Conservation (phyloP, 2,113 vertebrate genomes). For the Xyliphius kryptos region DNA sequence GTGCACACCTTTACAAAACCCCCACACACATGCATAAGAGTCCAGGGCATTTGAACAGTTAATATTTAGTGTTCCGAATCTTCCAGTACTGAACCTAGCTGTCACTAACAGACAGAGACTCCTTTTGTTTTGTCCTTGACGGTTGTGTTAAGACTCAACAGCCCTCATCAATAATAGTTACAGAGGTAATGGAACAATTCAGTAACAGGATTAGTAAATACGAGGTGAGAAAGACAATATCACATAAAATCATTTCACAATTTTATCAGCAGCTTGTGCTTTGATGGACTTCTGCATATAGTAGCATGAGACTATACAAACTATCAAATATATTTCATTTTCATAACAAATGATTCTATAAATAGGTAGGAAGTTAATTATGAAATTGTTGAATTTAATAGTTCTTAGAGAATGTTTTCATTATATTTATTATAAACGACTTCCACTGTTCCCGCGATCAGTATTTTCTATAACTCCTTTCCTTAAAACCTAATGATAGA, state of each 20-base stretch:
- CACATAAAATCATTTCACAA: slow-evolving; percentile 83
- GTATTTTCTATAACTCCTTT: too few relatives aligned
- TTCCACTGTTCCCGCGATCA: too few relatives aligned
- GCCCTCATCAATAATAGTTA: slow-evolving; percentile 85
- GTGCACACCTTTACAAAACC: slow-evolving; percentile 23
- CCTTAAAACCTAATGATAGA: too few relatives aligned
- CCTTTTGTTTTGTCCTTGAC: slow-evolving; percentile 73
- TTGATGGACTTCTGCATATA: too few relatives aligned
- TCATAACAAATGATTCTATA: slow-evolving; percentile 21
- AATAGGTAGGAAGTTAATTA: not conserved
- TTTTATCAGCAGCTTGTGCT: slow-evolving; percentile 51
- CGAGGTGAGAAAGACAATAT: slow-evolving; percentile 79
- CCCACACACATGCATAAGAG: slow-evolving; percentile 34
- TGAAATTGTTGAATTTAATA: too few relatives aligned
- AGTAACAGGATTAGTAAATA: slow-evolving; percentile 85
- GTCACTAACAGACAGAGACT: slow-evolving; percentile 26
- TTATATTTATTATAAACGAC: too few relatives aligned
- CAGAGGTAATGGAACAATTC: slow-evolving; percentile 83
- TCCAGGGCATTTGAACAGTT: slow-evolving; percentile 25
- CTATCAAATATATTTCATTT: slow-evolving; percentile 46
- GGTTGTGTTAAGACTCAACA: slow-evolving; percentile 75
- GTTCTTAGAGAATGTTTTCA: too few relatives aligned
- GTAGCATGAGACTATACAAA: too few relatives aligned
- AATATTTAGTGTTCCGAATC: too few relatives aligned
- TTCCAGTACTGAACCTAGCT: slow-evolving; percentile 27